Evolutionary conservation across 2,888 invertebrate genomes (phyloP), one percentile per base, ranked within the genome.

Genomic region (Hirudinaria manillensis): DNA sequence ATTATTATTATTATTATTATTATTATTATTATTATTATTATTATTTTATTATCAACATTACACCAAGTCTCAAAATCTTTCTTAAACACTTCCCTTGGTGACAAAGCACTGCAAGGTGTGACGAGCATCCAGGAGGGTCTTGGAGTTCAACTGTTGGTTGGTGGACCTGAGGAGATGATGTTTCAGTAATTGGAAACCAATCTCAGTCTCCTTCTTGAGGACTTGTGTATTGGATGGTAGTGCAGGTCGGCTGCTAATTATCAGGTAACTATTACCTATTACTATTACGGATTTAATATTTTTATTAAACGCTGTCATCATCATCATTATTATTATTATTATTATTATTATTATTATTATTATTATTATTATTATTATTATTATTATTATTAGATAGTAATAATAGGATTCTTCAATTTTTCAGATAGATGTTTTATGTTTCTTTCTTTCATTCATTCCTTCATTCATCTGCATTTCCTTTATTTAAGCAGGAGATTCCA

Each of bases 171-270:
- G 82, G 90, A 91, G 66, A 89, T 97, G 82, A 88, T 90, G 80
- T 93, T 95, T 86, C 92, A 93, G 86, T 93, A 95, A 84, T 93
- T 92, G 82, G 93, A 93, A 56, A 93, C 92, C 74, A 91, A 93
- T 84, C 88, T 98, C 72, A 93, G 93, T 85, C 89, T 97, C 79
- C 91, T 91, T 81, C 87, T 98, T 77, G 93, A 94, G 81, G 92
- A 93, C 80, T 89, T 94, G n/a, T 92, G 93, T 51, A 89, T 90
- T 29, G 94, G 93, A 38, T 96, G 94, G 94, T 90, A 90, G 81
- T 89, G 92, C 80, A 92, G 92, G 83, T 90, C 91, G 1, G 90
- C 91, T 53, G 90, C 91, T 36, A 92, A 92, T 83, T 92, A 93
- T 80, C 83, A 87, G 86, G 88, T 88, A 76, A 61, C 7, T 7